Percentiles rank a stretch among this genome's conserved stretches.
phyloP scores from a whole-genome alignment of 1,140 invertebrate genomes.

The Globodera rostochiensis region DNA sequence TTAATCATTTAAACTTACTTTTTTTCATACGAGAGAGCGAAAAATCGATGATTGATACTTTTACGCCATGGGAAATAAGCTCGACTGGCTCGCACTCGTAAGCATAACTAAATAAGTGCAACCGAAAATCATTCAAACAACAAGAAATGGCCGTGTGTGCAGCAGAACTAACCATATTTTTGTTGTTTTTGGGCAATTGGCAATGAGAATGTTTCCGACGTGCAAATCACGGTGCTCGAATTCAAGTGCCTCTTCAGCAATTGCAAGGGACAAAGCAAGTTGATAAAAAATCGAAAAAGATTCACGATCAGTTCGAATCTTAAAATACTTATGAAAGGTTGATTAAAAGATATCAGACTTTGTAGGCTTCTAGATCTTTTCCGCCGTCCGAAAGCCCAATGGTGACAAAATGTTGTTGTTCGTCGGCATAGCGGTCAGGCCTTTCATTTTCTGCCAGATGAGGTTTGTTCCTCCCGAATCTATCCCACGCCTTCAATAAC shows the following conservation, averaged over 20 bases:
- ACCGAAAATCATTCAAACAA: background rate
- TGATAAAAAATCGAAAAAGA: slow-evolving; percentile 43
- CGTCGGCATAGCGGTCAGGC: slow-evolving; percentile 12
- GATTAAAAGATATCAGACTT: background rate
- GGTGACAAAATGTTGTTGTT: background rate
- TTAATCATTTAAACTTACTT: background rate
- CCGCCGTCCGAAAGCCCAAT: slow-evolving; percentile 24
- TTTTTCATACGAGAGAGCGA: slow-evolving; percentile 3
- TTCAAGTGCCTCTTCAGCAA: slow-evolving; percentile 29
- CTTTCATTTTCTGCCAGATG: slow-evolving; percentile 25
- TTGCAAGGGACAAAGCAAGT: slow-evolving; percentile 24
- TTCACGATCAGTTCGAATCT: slow-evolving; percentile 18
- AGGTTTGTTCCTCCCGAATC: slow-evolving; percentile 6
- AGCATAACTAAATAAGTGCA: slow-evolving; percentile 1
- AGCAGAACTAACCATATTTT: background rate
- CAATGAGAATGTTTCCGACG: slow-evolving; percentile 32
- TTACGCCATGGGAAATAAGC: background rate
- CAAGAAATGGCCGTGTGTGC: background rate
- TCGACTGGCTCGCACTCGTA: background rate
- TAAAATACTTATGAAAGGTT: slow-evolving; percentile 7
- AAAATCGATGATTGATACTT: slow-evolving; percentile 18
- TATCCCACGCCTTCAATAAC: slow-evolving; percentile 28
- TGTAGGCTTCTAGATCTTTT: slow-evolving; percentile 29
- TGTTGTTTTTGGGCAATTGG: background rate
- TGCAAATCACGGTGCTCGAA: slow-evolving; percentile 43